phyloP scores from a whole-genome alignment of 2,888 invertebrate species.

The Thereva nobilitata region DNA sequence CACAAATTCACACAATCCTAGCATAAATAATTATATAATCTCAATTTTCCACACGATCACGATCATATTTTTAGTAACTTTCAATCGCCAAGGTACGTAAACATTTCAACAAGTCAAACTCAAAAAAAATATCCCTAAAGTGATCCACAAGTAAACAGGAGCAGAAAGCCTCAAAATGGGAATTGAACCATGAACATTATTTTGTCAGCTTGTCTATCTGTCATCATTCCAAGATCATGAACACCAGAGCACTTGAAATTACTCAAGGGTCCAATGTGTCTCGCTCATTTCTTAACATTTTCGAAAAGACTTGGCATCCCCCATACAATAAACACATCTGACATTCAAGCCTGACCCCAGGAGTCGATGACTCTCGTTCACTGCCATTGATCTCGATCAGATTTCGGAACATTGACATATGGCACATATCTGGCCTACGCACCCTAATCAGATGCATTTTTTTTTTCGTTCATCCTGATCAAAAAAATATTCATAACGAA shows the following conservation, averaged over 20 bases:
- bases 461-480: conserved; percentile 10
- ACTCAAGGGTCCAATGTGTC: conserved; percentile 31
- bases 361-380: conserved; percentile 22
- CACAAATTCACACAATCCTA: too few relatives aligned
- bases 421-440: conserved; percentile 13
- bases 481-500: too few relatives aligned
- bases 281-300: conserved; percentile 22
- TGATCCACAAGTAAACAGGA: neutral
- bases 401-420: conserved; percentile 4
- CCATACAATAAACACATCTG: too few relatives aligned
- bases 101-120: neutral
- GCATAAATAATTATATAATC: too few relatives aligned
- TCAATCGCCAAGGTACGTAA: too few relatives aligned
- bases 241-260: neutral
- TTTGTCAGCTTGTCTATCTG: conserved; percentile 25
- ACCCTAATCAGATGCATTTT: conserved; percentile 9
- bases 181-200: neutral
- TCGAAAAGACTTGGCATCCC: conserved; percentile 1
- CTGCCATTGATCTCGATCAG: conserved; percentile 23
- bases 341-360: too few relatives aligned
- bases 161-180: neutral
- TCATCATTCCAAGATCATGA: conserved; percentile 13
- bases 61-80: too few relatives aligned
- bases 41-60: too few relatives aligned
- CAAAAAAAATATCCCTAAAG: neutral